Evolutionary conservation across 2,888 invertebrate species (phyloP).

Genomic region (Nebria brevicollis): DNA sequence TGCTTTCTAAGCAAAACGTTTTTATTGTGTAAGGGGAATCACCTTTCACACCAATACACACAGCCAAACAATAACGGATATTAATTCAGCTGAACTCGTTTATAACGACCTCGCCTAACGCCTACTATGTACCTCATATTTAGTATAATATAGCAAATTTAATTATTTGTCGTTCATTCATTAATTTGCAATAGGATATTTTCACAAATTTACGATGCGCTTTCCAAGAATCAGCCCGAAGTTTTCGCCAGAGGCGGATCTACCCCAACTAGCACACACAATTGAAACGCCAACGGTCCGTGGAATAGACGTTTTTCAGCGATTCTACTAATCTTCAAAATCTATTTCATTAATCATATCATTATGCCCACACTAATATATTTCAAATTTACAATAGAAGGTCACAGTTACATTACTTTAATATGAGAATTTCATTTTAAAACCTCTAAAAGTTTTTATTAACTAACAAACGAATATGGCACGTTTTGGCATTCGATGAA

Average conservation of each 20-base stretch:
- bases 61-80: background rate
- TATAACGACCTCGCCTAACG: background rate
- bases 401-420: too few relatives aligned
- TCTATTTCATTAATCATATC: too few relatives aligned
- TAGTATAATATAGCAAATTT: background rate
- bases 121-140: background rate
- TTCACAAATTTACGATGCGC: background rate
- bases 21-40: conserved; percentile 1
- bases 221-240: background rate
- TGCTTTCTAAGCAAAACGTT: conserved; percentile 1
- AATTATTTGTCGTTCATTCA: conserved; percentile 1
- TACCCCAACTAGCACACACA: background rate
- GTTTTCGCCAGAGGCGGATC: background rate
- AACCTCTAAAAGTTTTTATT: too few relatives aligned
- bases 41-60: background rate
- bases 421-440: too few relatives aligned
- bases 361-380: too few relatives aligned
- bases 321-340: background rate
- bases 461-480: too few relatives aligned
- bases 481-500: too few relatives aligned
- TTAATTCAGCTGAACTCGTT: background rate
- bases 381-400: too few relatives aligned
- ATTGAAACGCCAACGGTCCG: background rate
- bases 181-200: conserved; percentile 1
- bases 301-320: background rate